Conservation (phyloP, 2,797 vertebrate species). For the Sebastes matsubarae region DNA sequence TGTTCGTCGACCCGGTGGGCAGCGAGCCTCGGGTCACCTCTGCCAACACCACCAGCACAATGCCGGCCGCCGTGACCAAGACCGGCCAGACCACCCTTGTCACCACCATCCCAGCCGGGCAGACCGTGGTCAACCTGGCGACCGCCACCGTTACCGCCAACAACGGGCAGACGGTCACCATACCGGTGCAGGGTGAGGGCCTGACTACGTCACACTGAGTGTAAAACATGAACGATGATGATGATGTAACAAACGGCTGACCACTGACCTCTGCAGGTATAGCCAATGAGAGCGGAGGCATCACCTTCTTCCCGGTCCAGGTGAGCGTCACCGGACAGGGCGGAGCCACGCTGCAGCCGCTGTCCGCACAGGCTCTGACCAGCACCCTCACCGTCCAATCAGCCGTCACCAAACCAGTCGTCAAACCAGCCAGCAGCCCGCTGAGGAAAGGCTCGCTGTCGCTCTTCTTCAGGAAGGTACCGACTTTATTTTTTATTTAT, state of each 20-base stretch:
- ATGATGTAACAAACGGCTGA: neutral
- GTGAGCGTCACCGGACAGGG: constrained; percentile 85
- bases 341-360: constrained; percentile 60
- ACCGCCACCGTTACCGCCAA: constrained; percentile 91
- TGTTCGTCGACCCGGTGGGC: constrained; percentile 80
- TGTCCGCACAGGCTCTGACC: constrained; percentile 68
- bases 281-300: constrained; percentile 91
- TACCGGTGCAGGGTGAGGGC: constrained; percentile 89
- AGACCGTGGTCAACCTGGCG: constrained; percentile 92
- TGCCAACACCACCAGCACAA: neutral
- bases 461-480: constrained; percentile 91
- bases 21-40: constrained; percentile 56
- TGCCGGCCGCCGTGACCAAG: constrained; percentile 29
- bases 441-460: constrained; percentile 86
- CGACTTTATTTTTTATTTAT: too few species aligned
- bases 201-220: rapidly evolving
- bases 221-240: rapidly evolving
- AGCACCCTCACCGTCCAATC: constrained; percentile 80
- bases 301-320: constrained; percentile 91
- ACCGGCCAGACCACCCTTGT: constrained; percentile 78
- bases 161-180: constrained; percentile 91
- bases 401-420: constrained; percentile 71
- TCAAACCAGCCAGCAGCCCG: constrained; percentile 49
- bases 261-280: constrained; percentile 81
- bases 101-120: constrained; percentile 87